A percentile compares a stretch with the other conserved stretches of the same genome.
These are phyloP conservation scores for Orbicella faveolata DNA, from an alignment of 64 coral and sea anemone genomes.

Conservation along the genomic window DNA sequence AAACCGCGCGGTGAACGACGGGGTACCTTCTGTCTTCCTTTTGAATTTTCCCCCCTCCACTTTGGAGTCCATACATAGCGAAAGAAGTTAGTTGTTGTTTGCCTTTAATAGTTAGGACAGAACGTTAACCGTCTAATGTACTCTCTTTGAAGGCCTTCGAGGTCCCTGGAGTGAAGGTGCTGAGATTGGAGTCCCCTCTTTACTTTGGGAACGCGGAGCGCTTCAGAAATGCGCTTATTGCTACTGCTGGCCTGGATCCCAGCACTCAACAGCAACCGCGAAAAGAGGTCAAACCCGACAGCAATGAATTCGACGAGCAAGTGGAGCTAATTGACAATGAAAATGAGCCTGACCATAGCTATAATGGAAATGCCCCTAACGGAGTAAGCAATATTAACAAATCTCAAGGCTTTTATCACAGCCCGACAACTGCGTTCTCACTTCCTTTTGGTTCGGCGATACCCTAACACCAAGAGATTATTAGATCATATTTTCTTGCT, in stretches of 20 bases:
- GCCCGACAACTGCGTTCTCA: neutral
- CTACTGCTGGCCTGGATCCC: slow-evolving; percentile 21
- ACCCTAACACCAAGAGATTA: neutral
- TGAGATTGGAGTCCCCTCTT: slow-evolving; percentile 82
- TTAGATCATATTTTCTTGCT: no score
- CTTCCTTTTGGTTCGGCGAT: neutral
- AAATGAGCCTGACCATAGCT: neutral
- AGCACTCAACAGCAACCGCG: neutral
- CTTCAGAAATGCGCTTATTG: slow-evolving; percentile 59
- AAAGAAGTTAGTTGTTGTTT: neutral
- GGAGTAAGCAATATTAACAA: neutral
- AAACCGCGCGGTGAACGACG: no score
- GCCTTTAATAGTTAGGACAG: neutral
- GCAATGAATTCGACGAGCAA: neutral
- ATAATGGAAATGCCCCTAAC: neutral
- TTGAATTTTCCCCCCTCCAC: no score
- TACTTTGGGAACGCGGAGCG: slow-evolving; percentile 83
- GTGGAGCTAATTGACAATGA: neutral
- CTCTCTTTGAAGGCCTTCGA: slow-evolving; percentile 51
- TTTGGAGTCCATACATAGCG: no score
- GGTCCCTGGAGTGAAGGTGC: slow-evolving; percentile 74
- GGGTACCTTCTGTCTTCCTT: no score
- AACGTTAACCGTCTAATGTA: neutral
- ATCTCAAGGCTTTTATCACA: neutral
- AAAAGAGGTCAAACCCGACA: slow-evolving; percentile 14